Percentiles rank a stretch among this genome's conserved stretches.
These are phyloP conservation scores for Oreochromis mossambicus DNA, from an alignment of 2,797 vertebrate genomes.

Conservation along the genomic window DNA sequence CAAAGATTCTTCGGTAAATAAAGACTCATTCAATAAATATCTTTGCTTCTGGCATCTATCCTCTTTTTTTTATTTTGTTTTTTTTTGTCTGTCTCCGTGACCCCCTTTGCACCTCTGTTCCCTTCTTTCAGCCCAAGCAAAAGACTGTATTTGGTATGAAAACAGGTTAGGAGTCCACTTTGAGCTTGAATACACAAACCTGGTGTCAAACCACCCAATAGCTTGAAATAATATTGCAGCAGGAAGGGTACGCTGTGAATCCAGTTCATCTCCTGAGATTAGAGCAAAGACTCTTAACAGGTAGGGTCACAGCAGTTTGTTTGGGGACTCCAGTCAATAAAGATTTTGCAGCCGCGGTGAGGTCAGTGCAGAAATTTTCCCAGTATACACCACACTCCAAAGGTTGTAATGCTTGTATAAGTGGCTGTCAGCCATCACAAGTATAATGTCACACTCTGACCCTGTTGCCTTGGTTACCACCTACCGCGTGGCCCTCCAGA, in stretches of 20 bases:
- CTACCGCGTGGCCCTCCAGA: conserved; percentile 13
- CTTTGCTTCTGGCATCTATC: not conserved
- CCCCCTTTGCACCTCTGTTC: not conserved
- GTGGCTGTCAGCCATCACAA: conserved; percentile 32
- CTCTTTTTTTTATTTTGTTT: not conserved
- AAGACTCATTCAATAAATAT: conserved; percentile 3
- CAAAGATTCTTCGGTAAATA: conserved; percentile 9
- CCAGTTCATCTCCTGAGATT: not conserved
- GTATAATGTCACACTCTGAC: conserved; percentile 48
- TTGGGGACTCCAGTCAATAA: conserved; percentile 1
- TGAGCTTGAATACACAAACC: not conserved
- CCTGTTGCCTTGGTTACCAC: conserved; percentile 62
- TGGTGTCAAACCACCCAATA: not conserved
- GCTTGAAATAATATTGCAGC: not conserved
- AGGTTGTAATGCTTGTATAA: conserved; percentile 9
- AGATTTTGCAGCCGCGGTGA: conserved; percentile 12
- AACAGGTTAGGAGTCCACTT: conserved; percentile 10
- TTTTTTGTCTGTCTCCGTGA: not conserved
- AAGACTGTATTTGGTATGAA: conserved; percentile 10
- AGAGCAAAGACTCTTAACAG: not conserved
- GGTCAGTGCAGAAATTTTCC: conserved; percentile 11
- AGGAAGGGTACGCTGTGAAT: not conserved
- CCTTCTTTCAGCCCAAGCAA: not conserved
- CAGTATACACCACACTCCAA: not conserved
- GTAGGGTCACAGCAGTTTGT: not conserved